phyloP scores from a whole-genome alignment of 2,888 invertebrate genomes.

The Cactoblastis cactorum region DNA sequence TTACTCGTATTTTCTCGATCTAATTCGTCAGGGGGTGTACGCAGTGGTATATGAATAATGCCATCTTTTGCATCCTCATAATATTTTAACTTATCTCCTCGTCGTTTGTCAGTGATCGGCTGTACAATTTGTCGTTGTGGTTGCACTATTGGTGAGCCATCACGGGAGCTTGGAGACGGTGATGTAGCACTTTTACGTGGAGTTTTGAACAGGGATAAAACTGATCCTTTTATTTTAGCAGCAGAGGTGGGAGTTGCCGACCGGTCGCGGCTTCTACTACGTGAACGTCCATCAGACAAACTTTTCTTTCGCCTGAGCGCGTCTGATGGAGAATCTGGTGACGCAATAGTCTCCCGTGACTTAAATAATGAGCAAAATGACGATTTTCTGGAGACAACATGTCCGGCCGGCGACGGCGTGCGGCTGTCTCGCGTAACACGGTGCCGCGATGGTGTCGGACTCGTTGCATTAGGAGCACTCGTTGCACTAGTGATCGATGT shows the following conservation, averaged over 20 bases:
- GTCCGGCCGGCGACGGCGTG: slow-evolving; percentile 84
- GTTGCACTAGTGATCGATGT: neutral
- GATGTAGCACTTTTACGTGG: slow-evolving; percentile 58
- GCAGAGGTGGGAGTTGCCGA: slow-evolving; percentile 78
- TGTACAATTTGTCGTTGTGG: slow-evolving; percentile 34
- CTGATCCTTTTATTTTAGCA: slow-evolving; percentile 81
- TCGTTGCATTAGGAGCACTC: slow-evolving; percentile 43
- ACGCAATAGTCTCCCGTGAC: slow-evolving; percentile 83
- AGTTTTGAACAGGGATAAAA: slow-evolving; percentile 83
- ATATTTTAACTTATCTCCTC: slow-evolving; percentile 67
- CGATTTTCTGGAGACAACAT: slow-evolving; percentile 85
- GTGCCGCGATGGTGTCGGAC: slow-evolving; percentile 59
- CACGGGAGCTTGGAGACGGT: slow-evolving; percentile 57
- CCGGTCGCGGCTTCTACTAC: slow-evolving; percentile 83
- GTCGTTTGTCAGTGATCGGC: slow-evolving; percentile 38
- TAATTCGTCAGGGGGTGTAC: slow-evolving; percentile 84
- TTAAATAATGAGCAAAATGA: slow-evolving; percentile 90
- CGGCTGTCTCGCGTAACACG: slow-evolving; percentile 45
- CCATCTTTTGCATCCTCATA: slow-evolving; percentile 83
- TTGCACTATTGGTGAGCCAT: slow-evolving; percentile 50
- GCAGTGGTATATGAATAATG: slow-evolving; percentile 85
- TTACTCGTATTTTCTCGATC: slow-evolving; percentile 32
- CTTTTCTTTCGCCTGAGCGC: slow-evolving; percentile 63
- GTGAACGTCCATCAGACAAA: slow-evolving; percentile 71
- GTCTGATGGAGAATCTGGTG: slow-evolving; percentile 81